Percentiles rank a stretch among this genome's conserved stretches.
Conservation (phyloP, 2,113 vertebrate genomes). For the Poecile atricapillus region DNA sequence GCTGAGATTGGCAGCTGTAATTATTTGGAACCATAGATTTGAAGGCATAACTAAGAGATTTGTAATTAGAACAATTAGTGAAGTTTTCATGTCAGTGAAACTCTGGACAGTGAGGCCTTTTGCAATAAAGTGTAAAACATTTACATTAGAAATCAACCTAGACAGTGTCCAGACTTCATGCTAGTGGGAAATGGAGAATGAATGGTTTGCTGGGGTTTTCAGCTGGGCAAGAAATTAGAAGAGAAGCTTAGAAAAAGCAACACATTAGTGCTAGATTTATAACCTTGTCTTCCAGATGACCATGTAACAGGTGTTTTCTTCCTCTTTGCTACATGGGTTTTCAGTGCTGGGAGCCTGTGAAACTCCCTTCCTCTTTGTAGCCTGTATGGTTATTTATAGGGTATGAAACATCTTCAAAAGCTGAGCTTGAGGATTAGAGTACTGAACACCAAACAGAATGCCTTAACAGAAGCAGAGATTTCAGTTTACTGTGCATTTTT, state of each 20-base stretch:
- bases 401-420: neutral
- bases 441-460: neutral
- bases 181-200: neutral
- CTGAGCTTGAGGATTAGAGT: neutral
- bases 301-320: neutral
- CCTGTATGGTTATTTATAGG: neutral
- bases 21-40: neutral
- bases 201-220: neutral
- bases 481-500: neutral
- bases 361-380: neutral
- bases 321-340: neutral
- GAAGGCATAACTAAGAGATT: neutral
- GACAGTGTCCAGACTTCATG: neutral
- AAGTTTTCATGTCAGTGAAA: neutral
- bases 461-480: neutral
- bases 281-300: neutral
- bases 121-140: neutral
- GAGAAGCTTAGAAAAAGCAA: neutral
- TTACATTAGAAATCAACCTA: neutral
- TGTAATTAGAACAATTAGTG: neutral
- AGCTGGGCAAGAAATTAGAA: neutral
- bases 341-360: neutral
- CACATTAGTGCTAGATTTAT: neutral
- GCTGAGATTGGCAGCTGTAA: neutral
- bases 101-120: neutral